Base-by-base conservation (phyloP, 2,113 vertebrate species). In the Baryphthengus martii region DNA sequence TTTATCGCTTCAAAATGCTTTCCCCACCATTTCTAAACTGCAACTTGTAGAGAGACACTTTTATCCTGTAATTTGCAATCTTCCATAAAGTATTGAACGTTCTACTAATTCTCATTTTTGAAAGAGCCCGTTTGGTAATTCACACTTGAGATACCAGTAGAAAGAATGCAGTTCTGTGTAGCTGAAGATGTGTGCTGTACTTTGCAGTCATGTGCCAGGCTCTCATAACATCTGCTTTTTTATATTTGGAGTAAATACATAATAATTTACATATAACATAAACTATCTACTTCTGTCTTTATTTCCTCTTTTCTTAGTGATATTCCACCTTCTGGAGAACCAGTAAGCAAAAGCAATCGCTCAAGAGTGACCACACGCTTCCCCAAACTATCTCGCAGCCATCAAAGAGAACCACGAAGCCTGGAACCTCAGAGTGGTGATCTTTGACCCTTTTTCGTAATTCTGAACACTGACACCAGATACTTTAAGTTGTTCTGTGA, bases 371-470 rank as follows among this genome's bases (percentile, higher is more conserved):
- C 98, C 13, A 96, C 99, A 1, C 99, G 98, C 47, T 99, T 99
- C 93, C 98, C 99, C 56, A 98, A 98, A 85, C 98, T 99, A 74
- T 98, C 99, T 58, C 99, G 99, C 73, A 97, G 95, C 73, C 98
- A 98, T 15, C 98, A 97, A 5, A 97, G 98, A 84, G 99, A 99
- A 44, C 88, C 98, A 4, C 98, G 99, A 39, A 99, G 98, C 56
- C 97, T 98, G 47, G 99, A 99, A 72, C 99, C 99, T 20, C 99
- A 99, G 96, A 99, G 99, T 2, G 99, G 99, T 4, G 99, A 99
- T 94, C 99, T 99, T 85, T 99, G 98, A 99, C 79, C 94, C 72
- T 62, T 31, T 28, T 8, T 47, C 8, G 0, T 56, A 6, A 4
- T 5, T 74, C 28, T 39, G 56, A 40, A 76, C 17, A 2, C 19